Evolutionary conservation across 1,140 invertebrate species (phyloP).

Genomic region (Solenopsis invicta): DNA sequence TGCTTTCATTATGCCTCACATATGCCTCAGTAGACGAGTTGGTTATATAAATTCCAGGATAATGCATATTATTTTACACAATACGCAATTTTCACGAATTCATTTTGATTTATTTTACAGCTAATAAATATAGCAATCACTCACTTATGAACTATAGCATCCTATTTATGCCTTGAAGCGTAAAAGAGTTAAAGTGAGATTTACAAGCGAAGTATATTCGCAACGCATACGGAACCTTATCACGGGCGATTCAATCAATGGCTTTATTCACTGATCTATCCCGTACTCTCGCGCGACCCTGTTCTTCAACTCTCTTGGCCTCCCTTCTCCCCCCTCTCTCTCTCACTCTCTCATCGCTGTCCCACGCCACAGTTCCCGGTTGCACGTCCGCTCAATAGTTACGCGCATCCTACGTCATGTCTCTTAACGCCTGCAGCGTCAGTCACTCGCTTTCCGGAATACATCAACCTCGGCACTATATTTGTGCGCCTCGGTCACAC

Average conservation of each 20-base stretch:
- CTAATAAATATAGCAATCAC: background rate
- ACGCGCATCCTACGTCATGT: slow-evolving; percentile 57
- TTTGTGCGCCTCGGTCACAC: slow-evolving; percentile 61
- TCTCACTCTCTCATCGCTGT: background rate
- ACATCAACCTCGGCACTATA: slow-evolving; percentile 55
- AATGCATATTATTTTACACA: background rate
- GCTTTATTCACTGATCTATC: slow-evolving; percentile 11
- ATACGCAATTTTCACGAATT: background rate
- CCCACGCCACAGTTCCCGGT: slow-evolving; percentile 7
- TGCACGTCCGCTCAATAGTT: slow-evolving; percentile 53
- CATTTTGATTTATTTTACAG: background rate
- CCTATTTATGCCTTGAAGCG: background rate
- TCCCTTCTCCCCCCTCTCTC: background rate
- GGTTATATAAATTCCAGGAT: background rate
- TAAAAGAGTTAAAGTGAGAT: background rate
- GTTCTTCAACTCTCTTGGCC: slow-evolving; percentile 1
- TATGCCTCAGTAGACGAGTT: background rate
- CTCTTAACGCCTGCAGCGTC: slow-evolving; percentile 28
- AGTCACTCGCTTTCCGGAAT: slow-evolving; percentile 56
- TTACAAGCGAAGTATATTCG: background rate
- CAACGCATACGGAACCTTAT: background rate
- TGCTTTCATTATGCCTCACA: background rate
- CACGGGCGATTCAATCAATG: background rate
- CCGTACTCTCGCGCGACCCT: background rate
- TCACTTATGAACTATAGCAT: background rate